phyloP scores from a whole-genome alignment of 2,113 vertebrate species.

The Zeus faber region DNA sequence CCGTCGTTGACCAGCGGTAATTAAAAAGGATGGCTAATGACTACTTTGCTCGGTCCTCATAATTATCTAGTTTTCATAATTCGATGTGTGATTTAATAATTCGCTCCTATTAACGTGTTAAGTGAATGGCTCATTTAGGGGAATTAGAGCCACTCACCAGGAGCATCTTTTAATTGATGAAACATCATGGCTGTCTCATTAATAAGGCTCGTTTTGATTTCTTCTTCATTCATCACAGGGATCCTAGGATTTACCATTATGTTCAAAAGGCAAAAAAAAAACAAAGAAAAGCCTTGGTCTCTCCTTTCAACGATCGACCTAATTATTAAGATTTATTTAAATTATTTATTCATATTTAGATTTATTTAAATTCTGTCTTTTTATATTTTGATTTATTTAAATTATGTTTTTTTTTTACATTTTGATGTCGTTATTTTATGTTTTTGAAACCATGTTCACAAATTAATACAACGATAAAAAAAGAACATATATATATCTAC shows the following conservation, averaged over 20 bases:
- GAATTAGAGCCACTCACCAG: slow-evolving; percentile 71
- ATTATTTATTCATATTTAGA: too few relatives aligned
- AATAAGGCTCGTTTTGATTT: slow-evolving; percentile 65
- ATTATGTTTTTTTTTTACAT: too few relatives aligned
- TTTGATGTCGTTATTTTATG: too few relatives aligned
- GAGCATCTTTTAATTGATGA: slow-evolving; percentile 77
- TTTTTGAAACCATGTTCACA: too few relatives aligned
- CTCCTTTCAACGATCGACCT: background rate
- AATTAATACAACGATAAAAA: too few relatives aligned
- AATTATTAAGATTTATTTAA: background rate
- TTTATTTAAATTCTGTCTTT: too few relatives aligned
- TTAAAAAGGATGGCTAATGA: slow-evolving; percentile 99
- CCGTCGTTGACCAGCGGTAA: slow-evolving; percentile 96
- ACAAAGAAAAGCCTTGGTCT: slow-evolving; percentile 10
- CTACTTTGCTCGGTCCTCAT: slow-evolving; percentile 96
- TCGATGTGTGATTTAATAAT: slow-evolving; percentile 99
- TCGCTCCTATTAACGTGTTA: slow-evolving; percentile 92
- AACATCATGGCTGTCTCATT: slow-evolving; percentile 67
- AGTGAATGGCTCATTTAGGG: slow-evolving; percentile 88
- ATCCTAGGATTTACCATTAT: slow-evolving; percentile 11
- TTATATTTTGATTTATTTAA: too few relatives aligned
- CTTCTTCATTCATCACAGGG: slow-evolving; percentile 56
- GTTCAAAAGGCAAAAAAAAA: too few relatives aligned
- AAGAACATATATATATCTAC: background rate
- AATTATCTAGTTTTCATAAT: slow-evolving; percentile 99